Base-by-base conservation (phyloP, 2,797 vertebrate species). In the Melanotaenia trifasciata region DNA sequence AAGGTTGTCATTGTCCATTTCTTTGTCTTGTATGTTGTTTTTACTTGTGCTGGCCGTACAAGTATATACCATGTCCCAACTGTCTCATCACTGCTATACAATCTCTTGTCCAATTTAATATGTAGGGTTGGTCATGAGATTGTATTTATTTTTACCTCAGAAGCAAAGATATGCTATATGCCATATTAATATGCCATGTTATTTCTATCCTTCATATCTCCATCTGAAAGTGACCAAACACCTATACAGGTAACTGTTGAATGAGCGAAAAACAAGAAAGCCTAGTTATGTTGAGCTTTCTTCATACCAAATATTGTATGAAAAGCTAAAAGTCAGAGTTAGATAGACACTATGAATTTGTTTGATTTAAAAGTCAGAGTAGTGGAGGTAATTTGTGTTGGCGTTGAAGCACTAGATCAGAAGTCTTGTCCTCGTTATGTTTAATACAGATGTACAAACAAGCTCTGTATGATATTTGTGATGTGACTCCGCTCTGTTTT, bases 401-500 rank as follows among this genome's bases (percentile, higher is more conserved):
- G 53, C 1, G 10, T 54, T 2, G 10, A 14, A 54, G 53, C 53
- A 14, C 24, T 5, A 14, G 53, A 28, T 54, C 24, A 28, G 28
- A 54, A 28, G 53, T 28, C 24, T 4, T 54, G 12, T 14, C 5
- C 53, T 14, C 26, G 16, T 11, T 11, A 30, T 30, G 10, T 58
- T 60, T 43, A 24, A 14, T 58, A 24, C 1, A 50, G 13, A 38
- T 14, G 22, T 58, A 18, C n/a, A 35, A 8, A 33, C 57, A 10
- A 3, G 3, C 28, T 36, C 14, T 20, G 22, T 24, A 11, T 40
- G 10, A 16, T 56, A 13, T 56, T 13, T 57, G 22, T 24, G n/a
- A 5, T 50, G n/a, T 36, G 50, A 38, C 13, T 43, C 53, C 64
- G 54, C 56, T 74, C 53, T 68, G 33, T 61, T 57, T 67, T 43